Conservation (phyloP, 2,888 invertebrate genomes). For the Meteorus cinctellus region DNA sequence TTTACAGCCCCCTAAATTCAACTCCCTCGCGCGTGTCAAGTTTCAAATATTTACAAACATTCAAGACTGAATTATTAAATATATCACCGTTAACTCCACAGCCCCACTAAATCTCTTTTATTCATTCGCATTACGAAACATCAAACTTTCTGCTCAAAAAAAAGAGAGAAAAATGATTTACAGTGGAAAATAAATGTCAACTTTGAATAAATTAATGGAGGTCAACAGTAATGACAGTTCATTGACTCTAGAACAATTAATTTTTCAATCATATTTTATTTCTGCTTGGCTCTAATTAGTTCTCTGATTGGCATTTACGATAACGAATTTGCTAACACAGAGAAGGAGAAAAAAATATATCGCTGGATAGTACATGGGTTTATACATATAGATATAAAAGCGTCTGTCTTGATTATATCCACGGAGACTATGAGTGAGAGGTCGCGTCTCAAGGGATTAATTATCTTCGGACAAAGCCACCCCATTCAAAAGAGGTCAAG, state of each 20-base stretch:
- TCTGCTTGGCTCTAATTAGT: constrained; percentile 7
- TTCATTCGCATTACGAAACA: neutral
- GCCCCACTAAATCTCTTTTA: neutral
- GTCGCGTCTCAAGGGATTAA: constrained; percentile 25
- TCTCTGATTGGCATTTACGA: constrained; percentile 11
- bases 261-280: neutral
- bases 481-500: constrained; percentile 32
- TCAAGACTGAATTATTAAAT: neutral
- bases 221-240: constrained; percentile 4
- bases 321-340: neutral
- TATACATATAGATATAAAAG: neutral
- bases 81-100: neutral
- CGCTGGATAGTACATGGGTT: neutral
- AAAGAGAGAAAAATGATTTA: neutral
- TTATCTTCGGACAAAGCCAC: constrained; percentile 32
- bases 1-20: neutral
- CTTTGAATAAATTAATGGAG: neutral
- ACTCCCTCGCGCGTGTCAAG: neutral
- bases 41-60: neutral
- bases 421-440: neutral
- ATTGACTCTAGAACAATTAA: neutral
- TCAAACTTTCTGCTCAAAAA: neutral
- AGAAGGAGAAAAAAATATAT: neutral
- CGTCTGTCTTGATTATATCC: neutral
- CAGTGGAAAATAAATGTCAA: neutral